phyloP scores from a whole-genome alignment of 2,113 vertebrate species.

The Hipposideros armiger region DNA sequence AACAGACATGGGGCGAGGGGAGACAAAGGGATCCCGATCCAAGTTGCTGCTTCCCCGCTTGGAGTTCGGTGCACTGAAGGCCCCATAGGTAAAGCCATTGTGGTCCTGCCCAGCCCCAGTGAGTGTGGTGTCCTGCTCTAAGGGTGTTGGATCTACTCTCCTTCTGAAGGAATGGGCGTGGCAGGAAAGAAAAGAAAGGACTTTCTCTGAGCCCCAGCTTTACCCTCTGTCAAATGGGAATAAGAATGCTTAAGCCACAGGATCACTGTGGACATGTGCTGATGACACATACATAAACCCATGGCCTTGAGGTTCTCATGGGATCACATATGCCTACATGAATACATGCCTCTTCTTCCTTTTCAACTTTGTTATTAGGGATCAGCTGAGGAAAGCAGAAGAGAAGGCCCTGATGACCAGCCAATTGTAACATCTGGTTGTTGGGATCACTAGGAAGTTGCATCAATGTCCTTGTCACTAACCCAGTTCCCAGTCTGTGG shows the following conservation, averaged over 20 bases:
- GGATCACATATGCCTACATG: neutral
- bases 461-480: neutral
- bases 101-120: neutral
- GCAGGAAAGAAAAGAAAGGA: neutral
- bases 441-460: neutral
- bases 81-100: neutral
- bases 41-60: fast-evolving
- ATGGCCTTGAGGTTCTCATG: neutral
- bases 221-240: neutral
- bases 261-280: neutral
- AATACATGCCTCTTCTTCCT: neutral
- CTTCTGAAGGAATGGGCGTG: neutral
- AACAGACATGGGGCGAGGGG: neutral
- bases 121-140: neutral
- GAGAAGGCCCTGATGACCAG: neutral
- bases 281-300: neutral
- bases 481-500: neutral
- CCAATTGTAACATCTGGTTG: neutral
- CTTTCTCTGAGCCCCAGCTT: neutral
- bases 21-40: neutral
- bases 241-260: neutral
- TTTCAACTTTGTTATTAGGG: neutral
- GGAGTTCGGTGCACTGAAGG: fast-evolving
- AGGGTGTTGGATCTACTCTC: neutral
- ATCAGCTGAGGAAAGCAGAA: neutral